These are phyloP conservation scores for Leistus spinibarbis DNA, from an alignment of 2,888 invertebrate species.

Conservation along the genomic window DNA sequence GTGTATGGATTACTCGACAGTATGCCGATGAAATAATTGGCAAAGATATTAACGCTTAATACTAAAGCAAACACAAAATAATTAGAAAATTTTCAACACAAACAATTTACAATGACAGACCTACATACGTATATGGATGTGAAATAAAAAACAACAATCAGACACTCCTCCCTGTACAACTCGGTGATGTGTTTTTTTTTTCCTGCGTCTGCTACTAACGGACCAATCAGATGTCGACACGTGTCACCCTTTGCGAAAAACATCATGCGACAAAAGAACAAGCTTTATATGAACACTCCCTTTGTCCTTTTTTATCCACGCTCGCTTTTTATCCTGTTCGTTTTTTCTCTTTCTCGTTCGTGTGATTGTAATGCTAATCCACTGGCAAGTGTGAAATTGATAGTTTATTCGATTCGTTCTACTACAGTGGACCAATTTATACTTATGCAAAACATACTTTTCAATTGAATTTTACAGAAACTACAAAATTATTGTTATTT, in stretches of 20 bases:
- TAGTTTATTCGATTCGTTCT: conserved; percentile 45
- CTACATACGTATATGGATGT: not conserved
- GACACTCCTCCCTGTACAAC: not conserved
- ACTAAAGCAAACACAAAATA: not conserved
- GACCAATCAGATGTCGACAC: conserved; percentile 1
- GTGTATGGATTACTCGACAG: not conserved
- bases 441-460: not conserved
- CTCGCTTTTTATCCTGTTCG: conserved; percentile 41
- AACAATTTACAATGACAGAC: not conserved
- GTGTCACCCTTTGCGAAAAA: conserved; percentile 3
- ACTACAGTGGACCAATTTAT: not conserved
- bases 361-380: conserved; percentile 43
- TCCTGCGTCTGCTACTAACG: not conserved
- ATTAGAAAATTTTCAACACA: not conserved
- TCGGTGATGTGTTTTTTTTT: not conserved
- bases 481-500: no score
- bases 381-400: conserved; percentile 49
- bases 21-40: not conserved
- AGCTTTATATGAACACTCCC: conserved; percentile 39
- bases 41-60: not conserved
- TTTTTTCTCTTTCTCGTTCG: conserved; percentile 41
- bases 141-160: conserved; percentile 4
- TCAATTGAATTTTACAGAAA: no score
- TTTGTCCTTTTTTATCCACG: conserved; percentile 33
- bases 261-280: not conserved